Evolutionary conservation across 2,113 vertebrate genomes (phyloP), one percentile per base, ranked within the genome.

Genomic region (Strigops habroptila): DNA sequence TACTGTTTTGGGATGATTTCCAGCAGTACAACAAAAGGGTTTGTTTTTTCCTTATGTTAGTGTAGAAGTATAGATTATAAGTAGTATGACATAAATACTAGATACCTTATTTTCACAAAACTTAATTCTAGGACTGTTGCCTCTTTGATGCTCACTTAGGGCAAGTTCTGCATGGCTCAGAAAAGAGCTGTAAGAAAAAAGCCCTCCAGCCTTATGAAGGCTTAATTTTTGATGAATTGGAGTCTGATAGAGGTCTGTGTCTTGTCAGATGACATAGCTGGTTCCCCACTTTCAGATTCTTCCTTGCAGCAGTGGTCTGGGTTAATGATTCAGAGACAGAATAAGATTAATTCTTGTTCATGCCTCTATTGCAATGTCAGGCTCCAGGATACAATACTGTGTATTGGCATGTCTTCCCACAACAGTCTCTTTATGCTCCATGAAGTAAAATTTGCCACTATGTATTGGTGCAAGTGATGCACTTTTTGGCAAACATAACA

Each of bases 21-120:
- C 51, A 86, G n/a, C 57, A 82, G 31, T 83, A 59, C 12, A 57
- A 22, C 0, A 5, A 27, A 63, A 71, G 37, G 14, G n/a, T n/a
- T n/a, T 0, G 0, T 21, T 84, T 88, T 81, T 76, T 8, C 14
- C 9, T n/a, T 74, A 23, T 64, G 33, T 55, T 30, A 35, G 0
- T 25, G 4, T 39, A 44, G 18, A 80, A 69, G 3, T n/a, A 2
- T n/a, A 39, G 12, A 30, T 84, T 91, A 53, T 70, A 53, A 83
- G 67, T 46, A 67, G 10, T 33, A 30, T 53, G 23, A 57, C 12
- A 67, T 51, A 53, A 78, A 51, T 88, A 28, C 14, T 60, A 48
- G 48, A 14, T 33, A 44, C 10, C 8, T 0, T 68, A 18, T 88
- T 93, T 78, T 91, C 43, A 33, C 55, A 74, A 74, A 68, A 46